Evolutionary conservation across 1,140 invertebrate genomes (phyloP), one percentile per base, ranked within the genome.

Genomic region (Euwallacea fornicatus): DNA sequence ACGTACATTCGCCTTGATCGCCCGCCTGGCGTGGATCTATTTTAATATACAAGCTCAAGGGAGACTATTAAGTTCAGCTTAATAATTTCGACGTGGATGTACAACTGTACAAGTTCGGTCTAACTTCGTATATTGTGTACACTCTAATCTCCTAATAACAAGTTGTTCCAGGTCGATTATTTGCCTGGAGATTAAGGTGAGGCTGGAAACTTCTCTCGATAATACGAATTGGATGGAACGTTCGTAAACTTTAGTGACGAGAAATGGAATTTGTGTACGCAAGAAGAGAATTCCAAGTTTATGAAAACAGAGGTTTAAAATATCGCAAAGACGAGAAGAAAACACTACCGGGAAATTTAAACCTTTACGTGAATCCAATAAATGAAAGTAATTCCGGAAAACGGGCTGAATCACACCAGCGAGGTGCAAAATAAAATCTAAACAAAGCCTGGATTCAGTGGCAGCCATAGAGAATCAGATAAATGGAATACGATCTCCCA

Each of bases 81-180:
- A 68, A 68, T 46, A 68, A 68, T 59, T 68, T 60, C 66, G 66
- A 68, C 44, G 33, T 68, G 56, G 42, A 68, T 58, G 66, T 68
- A 59, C 50, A 43, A 58, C 33, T 16, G 64, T 55, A 42, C 54
- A 56, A 66, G 64, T 66, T 66, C 62, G 16, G 42, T 33, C 53
- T 11, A 66, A 66, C 64, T 66, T 66, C 15, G 33, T 10, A 44
- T 33, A 66, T 42, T 16, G n/a, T 33, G 41, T 58, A 54, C 64
- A 56, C 41, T 55, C 10, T 66, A 66, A 66, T 66, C 41, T 11
- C 11, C 64, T 66, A 66, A 56, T 55, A 66, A 66, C 53, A 66
- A 21, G 41, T 56, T 56, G 54, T 56, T 66, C 64, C n/a, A 58
- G 33, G 16, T 43, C n/a, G 64, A 66, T 56, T 42, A 44, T 66